A percentile compares a stretch with the other conserved stretches of the same genome.
These are phyloP conservation scores for Semotilus atromaculatus DNA, from an alignment of 2,797 vertebrate genomes.

Conservation along the genomic window DNA sequence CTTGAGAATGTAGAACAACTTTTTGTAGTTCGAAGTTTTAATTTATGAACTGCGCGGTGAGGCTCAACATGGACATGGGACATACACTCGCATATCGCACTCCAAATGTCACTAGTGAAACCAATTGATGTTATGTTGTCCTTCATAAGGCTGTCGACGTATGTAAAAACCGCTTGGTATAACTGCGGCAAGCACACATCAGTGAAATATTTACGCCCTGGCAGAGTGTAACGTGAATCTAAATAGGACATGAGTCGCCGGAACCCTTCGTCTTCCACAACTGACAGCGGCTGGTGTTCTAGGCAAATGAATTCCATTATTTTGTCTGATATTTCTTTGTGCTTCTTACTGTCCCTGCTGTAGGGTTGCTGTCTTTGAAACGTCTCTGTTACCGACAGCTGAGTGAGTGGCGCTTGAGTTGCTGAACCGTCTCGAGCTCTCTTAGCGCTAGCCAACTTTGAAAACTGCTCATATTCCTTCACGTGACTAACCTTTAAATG, in stretches of 20 bases:
- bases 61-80: background rate
- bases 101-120: background rate
- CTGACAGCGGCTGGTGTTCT: too few relatives aligned
- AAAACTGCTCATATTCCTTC: too few relatives aligned
- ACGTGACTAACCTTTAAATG: too few relatives aligned
- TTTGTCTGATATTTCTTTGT: background rate
- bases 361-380: background rate
- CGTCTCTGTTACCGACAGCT: background rate
- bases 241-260: too few relatives aligned
- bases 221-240: too few relatives aligned
- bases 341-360: background rate
- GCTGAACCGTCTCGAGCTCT: too few relatives aligned
- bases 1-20: background rate
- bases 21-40: background rate
- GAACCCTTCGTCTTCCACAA: too few relatives aligned
- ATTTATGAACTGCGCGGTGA: background rate
- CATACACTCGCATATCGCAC: background rate
- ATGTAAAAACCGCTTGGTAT: background rate
- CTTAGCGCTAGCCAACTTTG: too few relatives aligned
- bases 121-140: background rate
- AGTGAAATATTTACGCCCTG: background rate
- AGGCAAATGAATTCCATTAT: background rate
- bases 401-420: too few relatives aligned
- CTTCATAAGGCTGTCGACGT: background rate
- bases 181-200: background rate